Percentiles rank a stretch among this genome's conserved stretches.
These are phyloP conservation scores for Seladonia tumulorum DNA, from an alignment of 2,888 invertebrate genomes.

Conservation along the genomic window DNA sequence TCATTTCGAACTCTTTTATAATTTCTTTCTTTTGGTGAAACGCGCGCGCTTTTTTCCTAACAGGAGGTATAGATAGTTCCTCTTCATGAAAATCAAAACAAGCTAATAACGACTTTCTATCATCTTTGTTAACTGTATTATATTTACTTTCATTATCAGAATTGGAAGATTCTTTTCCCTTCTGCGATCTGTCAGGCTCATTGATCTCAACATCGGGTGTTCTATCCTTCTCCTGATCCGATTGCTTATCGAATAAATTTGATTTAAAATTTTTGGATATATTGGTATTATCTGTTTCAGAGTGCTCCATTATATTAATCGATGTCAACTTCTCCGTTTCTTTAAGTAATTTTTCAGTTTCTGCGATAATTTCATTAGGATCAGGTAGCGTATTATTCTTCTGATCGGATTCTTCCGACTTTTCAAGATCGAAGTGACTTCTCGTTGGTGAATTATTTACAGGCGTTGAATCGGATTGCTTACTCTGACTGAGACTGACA, in stretches of 20 bases:
- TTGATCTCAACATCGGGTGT: constrained; percentile 30
- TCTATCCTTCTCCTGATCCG: constrained; percentile 43
- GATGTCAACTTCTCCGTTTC: constrained; percentile 78
- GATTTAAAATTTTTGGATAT: constrained; percentile 49
- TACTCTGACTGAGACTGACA: constrained; percentile 60
- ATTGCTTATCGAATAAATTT: constrained; percentile 45
- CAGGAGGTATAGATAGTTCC: constrained; percentile 86
- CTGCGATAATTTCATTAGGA: constrained; percentile 75
- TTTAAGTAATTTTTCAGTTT: constrained; percentile 78
- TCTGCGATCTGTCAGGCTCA: constrained; percentile 51
- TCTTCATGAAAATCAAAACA: constrained; percentile 93
- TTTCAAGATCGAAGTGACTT: constrained; percentile 33
- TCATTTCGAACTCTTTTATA: constrained; percentile 82
- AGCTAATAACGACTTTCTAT: constrained; percentile 86
- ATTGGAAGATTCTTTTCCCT: constrained; percentile 54
- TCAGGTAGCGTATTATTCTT: constrained; percentile 59
- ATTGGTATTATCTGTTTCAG: constrained; percentile 43
- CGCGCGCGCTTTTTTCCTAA: constrained; percentile 89
- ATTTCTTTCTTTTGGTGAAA: constrained; percentile 83
- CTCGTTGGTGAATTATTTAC: constrained; percentile 33
- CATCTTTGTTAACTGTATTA: constrained; percentile 70
- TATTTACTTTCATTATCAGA: constrained; percentile 59
- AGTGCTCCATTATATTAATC: constrained; percentile 61
- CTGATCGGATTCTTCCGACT: constrained; percentile 46
- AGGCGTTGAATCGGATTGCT: constrained; percentile 65